A percentile compares a stretch with the other conserved stretches of the same genome.
Evolutionary conservation across 2,888 invertebrate species (phyloP).

Genomic region (Malachius bipustulatus): DNA sequence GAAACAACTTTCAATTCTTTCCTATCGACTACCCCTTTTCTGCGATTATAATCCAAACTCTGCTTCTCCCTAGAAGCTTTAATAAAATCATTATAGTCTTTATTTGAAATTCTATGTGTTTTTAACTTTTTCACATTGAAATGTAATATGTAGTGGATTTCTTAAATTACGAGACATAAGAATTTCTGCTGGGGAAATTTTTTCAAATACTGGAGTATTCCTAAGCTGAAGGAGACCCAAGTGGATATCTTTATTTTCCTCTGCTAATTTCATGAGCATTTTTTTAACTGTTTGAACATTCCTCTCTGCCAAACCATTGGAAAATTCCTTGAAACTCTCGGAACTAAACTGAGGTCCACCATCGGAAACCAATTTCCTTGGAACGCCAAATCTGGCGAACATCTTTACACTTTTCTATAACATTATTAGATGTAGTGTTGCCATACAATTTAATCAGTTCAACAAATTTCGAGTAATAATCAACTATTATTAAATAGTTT

Average conservation of each 20-base stretch:
- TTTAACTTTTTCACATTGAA: no score
- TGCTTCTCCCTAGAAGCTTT: no score
- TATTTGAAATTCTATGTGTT: no score
- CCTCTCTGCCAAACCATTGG: slow-evolving; percentile 13
- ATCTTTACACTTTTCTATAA: slow-evolving; percentile 8
- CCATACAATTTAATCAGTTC: slow-evolving; percentile 8
- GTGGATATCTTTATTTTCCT: no score
- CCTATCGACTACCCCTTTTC: no score
- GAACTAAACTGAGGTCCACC: slow-evolving; percentile 15
- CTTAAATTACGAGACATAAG: slow-evolving; percentile 7
- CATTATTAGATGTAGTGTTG: slow-evolving; percentile 5
- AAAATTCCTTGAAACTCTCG: slow-evolving; percentile 12
- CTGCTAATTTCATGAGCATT: no score
- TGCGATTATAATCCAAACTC: no score
- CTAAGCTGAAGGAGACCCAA: slow-evolving; percentile 9
- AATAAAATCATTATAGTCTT: no score
- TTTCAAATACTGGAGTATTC: slow-evolving; percentile 8
- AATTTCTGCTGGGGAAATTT: slow-evolving; percentile 7
- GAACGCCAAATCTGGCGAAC: slow-evolving; percentile 17
- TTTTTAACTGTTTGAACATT: slow-evolving; percentile 10
- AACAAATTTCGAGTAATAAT: slow-evolving; percentile 15
- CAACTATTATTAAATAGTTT: slow-evolving; percentile 11
- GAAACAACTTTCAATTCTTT: no score
- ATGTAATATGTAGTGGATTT: no score
- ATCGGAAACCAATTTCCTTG: slow-evolving; percentile 16